phyloP scores from a whole-genome alignment of 2,888 invertebrate species.

The Volucella inflata region DNA sequence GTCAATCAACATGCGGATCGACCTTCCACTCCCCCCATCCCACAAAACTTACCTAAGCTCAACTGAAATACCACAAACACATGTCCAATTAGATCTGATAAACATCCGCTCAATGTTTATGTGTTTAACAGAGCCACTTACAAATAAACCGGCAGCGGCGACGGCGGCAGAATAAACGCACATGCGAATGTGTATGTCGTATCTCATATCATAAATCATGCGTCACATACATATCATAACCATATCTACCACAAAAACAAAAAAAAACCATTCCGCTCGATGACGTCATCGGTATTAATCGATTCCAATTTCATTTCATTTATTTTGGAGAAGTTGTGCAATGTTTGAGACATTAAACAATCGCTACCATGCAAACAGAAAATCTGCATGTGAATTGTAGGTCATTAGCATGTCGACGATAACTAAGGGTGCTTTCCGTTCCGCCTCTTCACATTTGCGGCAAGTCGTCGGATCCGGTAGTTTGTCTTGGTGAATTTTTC shows the following conservation, averaged over 20 bases:
- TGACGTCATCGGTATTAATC: constrained; percentile 38
- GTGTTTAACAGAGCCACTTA: neutral
- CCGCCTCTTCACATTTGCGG: constrained; percentile 21
- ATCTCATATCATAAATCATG: neutral
- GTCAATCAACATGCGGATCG: too few species aligned
- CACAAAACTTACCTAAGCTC: neutral
- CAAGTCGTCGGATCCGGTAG: neutral
- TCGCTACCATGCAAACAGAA: constrained; percentile 43
- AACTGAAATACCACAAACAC: neutral
- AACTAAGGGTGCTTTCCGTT: constrained; percentile 4
- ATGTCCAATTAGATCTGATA: neutral
- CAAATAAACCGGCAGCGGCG: too few species aligned
- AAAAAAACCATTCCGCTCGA: neutral
- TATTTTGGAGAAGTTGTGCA: constrained; percentile 6
- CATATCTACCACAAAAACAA: constrained; percentile 11
- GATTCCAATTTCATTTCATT: constrained; percentile 18
- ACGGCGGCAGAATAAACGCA: too few species aligned
- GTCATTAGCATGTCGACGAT: constrained; percentile 48
- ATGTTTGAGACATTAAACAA: constrained; percentile 41
- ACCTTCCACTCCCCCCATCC: too few species aligned
- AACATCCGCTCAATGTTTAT: neutral
- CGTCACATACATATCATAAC: constrained; percentile 35
- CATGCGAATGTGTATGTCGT: neutral
- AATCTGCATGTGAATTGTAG: constrained; percentile 37
- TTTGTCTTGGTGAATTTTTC: neutral